Percentiles rank a stretch among this genome's conserved stretches.
Evolutionary conservation across 2,888 invertebrate species (phyloP).

Genomic region (Drosophila pseudotakahashii): DNA sequence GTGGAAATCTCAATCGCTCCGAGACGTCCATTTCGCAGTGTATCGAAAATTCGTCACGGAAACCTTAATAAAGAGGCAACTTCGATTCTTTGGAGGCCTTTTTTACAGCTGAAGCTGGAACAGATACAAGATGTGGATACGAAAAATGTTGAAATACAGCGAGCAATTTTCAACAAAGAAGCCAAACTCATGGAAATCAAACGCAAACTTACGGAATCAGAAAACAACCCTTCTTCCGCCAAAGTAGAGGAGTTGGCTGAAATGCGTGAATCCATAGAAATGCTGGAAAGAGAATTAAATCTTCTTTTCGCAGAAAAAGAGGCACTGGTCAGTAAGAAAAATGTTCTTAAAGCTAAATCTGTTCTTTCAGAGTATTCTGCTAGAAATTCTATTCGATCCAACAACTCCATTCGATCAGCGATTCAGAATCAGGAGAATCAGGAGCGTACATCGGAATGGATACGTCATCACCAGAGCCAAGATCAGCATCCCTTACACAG

Average conservation of each 20-base stretch:
- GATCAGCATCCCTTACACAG: background rate
- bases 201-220: background rate
- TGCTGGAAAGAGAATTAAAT: background rate
- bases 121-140: background rate
- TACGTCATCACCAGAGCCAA: background rate
- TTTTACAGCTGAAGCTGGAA: background rate
- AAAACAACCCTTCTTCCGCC: background rate
- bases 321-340: background rate
- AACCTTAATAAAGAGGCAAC: background rate
- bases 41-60: background rate
- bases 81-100: background rate
- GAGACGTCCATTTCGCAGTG: background rate
- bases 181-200: background rate
- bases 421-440: background rate
- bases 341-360: background rate
- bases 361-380: background rate
- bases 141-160: background rate
- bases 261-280: background rate
- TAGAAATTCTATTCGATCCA: background rate
- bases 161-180: background rate
- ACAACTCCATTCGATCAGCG: background rate
- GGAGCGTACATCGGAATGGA: background rate
- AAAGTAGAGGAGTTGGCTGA: background rate
- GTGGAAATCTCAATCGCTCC: background rate
- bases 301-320: background rate